A percentile compares a stretch with the other conserved stretches of the same genome.
Conservation (phyloP, 2,888 invertebrate species). For the Anthoptus insignis region DNA sequence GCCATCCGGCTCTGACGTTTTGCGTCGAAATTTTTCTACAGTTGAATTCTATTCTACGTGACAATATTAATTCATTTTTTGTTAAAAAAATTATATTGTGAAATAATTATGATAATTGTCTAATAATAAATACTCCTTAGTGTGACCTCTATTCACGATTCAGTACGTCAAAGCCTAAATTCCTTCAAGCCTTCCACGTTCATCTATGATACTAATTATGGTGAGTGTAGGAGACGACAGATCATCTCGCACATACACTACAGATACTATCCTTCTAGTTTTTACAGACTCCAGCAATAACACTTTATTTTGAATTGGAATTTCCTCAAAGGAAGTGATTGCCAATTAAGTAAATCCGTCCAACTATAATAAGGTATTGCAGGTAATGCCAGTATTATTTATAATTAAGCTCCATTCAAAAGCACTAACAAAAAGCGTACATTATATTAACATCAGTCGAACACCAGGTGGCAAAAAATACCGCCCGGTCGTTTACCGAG, state of each 20-base stretch:
- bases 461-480: slow-evolving; percentile 3
- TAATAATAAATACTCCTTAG: no score
- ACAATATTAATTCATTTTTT: no score
- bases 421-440: slow-evolving; percentile 1
- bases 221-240: no score
- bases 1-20: no score
- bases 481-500: slow-evolving; percentile 9
- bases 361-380: not conserved
- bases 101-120: no score
- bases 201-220: no score
- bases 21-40: no score
- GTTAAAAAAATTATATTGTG: not conserved
- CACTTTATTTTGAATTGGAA: not conserved
- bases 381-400: slow-evolving; percentile 3
- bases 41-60: no score
- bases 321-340: not conserved
- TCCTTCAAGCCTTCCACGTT: no score
- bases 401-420: not conserved
- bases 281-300: not conserved
- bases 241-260: no score
- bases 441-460: slow-evolving; percentile 17
- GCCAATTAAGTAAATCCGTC: not conserved
- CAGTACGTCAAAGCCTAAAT: no score
- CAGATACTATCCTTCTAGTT: not conserved
- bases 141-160: no score